Evolutionary conservation across 2,797 vertebrate species (phyloP).

Genomic region (Menidia menidia): DNA sequence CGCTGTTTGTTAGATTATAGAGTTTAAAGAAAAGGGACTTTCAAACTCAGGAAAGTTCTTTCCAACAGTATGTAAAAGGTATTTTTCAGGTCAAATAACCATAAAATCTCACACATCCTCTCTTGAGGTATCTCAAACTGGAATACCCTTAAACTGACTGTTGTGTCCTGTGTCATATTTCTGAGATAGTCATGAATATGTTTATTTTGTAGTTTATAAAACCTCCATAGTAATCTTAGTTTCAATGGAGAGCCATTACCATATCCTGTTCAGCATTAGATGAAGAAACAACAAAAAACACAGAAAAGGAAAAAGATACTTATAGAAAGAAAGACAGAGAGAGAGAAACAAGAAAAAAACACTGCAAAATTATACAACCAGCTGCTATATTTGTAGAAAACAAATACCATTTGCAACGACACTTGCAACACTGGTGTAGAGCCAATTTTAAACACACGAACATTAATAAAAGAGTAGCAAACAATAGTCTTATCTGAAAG

Average conservation of each 20-base stretch:
- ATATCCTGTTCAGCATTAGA: no score
- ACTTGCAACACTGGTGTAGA: not conserved
- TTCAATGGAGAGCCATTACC: no score
- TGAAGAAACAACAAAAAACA: no score
- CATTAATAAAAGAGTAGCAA: conserved; percentile 9
- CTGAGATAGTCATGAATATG: conserved; percentile 27
- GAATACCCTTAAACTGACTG: conserved; percentile 52
- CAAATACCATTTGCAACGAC: no score
- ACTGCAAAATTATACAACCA: no score
- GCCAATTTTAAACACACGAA: conserved; percentile 23
- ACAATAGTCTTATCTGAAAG: conserved; percentile 27
- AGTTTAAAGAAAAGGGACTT: conserved; percentile 21
- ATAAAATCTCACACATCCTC: conserved; percentile 35
- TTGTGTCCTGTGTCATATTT: not conserved
- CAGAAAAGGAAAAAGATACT: no score
- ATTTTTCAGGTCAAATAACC: conserved; percentile 42
- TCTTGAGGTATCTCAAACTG: conserved; percentile 43
- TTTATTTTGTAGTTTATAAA: conserved; percentile 9
- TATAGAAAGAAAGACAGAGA: no score
- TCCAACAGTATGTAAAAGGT: not conserved
- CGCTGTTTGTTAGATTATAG: conserved; percentile 46
- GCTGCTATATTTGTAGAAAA: no score
- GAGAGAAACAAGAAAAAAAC: no score
- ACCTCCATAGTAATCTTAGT: conserved; percentile 5
- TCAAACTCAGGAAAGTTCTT: conserved; percentile 19